These are phyloP conservation scores for Scalopus aquaticus DNA, from an alignment of 2,113 vertebrate species.

Conservation along the genomic window DNA sequence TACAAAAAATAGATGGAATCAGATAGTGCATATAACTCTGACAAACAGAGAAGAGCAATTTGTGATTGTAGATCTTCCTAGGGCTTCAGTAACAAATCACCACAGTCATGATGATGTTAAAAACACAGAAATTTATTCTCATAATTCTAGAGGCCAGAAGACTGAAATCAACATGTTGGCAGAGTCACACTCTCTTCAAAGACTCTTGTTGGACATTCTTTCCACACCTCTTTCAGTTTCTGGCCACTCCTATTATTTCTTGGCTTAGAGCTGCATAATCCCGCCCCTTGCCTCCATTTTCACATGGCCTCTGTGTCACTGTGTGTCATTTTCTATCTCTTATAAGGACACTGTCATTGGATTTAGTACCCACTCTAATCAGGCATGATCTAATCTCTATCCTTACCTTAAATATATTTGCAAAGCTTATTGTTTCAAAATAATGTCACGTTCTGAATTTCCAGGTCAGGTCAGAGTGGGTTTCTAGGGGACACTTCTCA, in stretches of 20 bases:
- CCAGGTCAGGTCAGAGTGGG: neutral
- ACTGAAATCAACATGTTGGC: neutral
- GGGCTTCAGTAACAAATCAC: neutral
- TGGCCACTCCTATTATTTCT: neutral
- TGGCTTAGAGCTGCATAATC: neutral
- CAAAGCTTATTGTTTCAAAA: neutral
- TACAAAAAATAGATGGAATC: neutral
- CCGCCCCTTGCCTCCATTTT: neutral
- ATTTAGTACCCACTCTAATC: neutral
- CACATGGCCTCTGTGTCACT: neutral
- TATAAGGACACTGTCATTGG: neutral
- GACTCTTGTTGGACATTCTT: accelerated
- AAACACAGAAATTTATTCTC: neutral
- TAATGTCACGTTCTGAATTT: neutral
- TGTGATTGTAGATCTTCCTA: neutral
- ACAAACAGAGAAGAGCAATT: neutral
- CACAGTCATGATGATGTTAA: neutral
- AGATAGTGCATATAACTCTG: neutral
- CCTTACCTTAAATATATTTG: neutral
- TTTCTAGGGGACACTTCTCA: neutral
- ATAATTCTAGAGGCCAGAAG: neutral
- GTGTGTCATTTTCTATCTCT: neutral
- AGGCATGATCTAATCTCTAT: neutral
- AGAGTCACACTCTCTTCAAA: neutral
- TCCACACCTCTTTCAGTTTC: neutral